A percentile compares a stretch with the other conserved stretches of the same genome.
Conservation (phyloP, 2,888 invertebrate species). For the Alviniconcha strummeri region DNA sequence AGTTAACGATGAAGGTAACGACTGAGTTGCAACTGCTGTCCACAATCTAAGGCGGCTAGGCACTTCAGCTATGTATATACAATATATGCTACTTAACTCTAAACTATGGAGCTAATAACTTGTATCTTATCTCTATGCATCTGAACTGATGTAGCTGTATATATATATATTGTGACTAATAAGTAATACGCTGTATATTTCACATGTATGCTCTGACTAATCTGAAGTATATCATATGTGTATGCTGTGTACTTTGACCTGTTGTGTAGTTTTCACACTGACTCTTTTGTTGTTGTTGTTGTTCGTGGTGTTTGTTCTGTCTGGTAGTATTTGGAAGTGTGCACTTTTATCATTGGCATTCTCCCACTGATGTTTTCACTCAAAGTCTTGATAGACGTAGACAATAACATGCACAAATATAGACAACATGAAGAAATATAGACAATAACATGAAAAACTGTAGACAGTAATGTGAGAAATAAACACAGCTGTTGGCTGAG, state of each 20-base stretch:
- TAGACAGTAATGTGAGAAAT: no score
- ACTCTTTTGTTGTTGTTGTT: not conserved
- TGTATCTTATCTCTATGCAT: not conserved
- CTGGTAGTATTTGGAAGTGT: no score
- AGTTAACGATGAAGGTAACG: constrained; percentile 59
- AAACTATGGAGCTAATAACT: not conserved
- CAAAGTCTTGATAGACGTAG: no score
- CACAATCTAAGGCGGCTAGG: not conserved
- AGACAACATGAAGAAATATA: no score
- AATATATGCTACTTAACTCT: not conserved
- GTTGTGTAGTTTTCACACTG: not conserved
- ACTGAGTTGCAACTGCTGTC: no score
- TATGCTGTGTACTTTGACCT: not conserved
- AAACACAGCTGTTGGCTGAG: no score
- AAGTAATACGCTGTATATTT: no score
- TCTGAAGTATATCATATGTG: not conserved
- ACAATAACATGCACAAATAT: no score
- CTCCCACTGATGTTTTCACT: no score
- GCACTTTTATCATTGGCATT: no score
- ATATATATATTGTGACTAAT: not conserved
- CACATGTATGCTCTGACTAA: no score
- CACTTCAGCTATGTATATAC: not conserved
- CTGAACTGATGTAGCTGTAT: not conserved
- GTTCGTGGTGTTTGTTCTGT: not conserved
- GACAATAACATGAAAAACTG: no score